Evolutionary conservation across 2,113 vertebrate genomes (phyloP).

Genomic region (Crotalus helleri): DNA sequence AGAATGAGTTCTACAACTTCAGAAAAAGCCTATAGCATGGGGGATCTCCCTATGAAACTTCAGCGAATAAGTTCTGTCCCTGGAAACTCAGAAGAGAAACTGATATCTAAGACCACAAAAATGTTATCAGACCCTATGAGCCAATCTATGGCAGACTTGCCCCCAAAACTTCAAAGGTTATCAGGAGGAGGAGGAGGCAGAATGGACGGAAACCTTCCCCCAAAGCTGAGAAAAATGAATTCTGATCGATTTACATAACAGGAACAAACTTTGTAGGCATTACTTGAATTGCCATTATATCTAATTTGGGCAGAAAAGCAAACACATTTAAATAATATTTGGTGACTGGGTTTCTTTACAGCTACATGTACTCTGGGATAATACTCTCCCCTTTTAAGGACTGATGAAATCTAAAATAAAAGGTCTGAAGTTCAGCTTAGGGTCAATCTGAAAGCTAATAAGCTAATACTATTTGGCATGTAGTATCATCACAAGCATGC

Average conservation of each 20-base stretch:
- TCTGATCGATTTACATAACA: conserved; percentile 95
- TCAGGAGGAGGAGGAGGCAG: conserved; percentile 74
- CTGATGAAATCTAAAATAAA: conserved; percentile 69
- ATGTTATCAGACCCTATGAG: conserved; percentile 91
- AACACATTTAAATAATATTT: conserved; percentile 31
- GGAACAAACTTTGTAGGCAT: conserved; percentile 34
- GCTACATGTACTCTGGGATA: conserved; percentile 61
- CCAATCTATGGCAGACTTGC: conserved; percentile 94
- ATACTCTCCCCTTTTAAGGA: conserved; percentile 38
- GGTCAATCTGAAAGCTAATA: conserved; percentile 68
- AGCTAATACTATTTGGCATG: conserved; percentile 80
- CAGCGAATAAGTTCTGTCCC: conserved; percentile 98
- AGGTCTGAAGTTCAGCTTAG: conserved; percentile 66
- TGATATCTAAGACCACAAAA: conserved; percentile 82
- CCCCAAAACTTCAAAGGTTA: conserved; percentile 94
- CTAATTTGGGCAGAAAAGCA: conserved; percentile 42
- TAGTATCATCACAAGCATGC: conserved; percentile 87
- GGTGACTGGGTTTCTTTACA: conserved; percentile 60
- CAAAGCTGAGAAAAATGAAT: conserved; percentile 98
- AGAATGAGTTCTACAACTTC: conserved; percentile 98
- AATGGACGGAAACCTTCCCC: conserved; percentile 94
- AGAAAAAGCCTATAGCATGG: conserved; percentile 96
- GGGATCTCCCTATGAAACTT: conserved; percentile 96
- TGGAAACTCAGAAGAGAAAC: conserved; percentile 92
- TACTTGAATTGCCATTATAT: conserved; percentile 39